Evolutionary conservation across 2,888 invertebrate genomes (phyloP), one percentile per base, ranked within the genome.

Genomic region (Tetranychus piercei): DNA sequence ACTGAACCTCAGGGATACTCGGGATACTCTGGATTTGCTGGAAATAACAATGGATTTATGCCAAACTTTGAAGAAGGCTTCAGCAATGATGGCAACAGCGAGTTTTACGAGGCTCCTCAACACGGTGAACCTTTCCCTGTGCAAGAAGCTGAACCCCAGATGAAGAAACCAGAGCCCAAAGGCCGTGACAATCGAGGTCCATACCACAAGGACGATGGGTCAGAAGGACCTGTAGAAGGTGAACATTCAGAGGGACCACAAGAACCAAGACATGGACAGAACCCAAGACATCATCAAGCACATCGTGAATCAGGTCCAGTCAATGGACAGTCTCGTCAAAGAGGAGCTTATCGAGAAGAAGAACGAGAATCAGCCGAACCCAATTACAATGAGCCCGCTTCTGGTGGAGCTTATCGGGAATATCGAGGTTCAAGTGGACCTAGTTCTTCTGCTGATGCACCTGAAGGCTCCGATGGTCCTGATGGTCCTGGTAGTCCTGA

Each of bases 11-110:
- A 20, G 22, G 69, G 69, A 20, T 69, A 20, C 11, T 18, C 69
- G 1, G 69, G 69, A 23, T 55, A 55, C 5, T 34, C 34, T 55
- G 55, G 55, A 55, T 15, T 15, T 15, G 11, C 1, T 15, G 11
- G 15, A 15, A 9, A 55, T 1, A 9, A 55, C 15, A 15, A 15
- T 55, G 69, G 69, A 11, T 69, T 69, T 69, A 20, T 23, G 69
- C 22, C 22, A 20, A 69, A 69, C 20, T 69, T 69, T 69, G 69
- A 69, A 23, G 69, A 69, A 6, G 69, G 69, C 22, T 69, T 69
- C 20, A 11, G 9, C 11, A n/a, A 69, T 20, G 69, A 69, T 11
- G 22, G 69, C 11, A 23, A 69, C 20, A 69, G 34, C 5, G 69
- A 69, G 23, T 69, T 69, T 23, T 69, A 69, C 9, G 69, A 69